These are phyloP conservation scores for Actinia tenebrosa DNA, from an alignment of 64 coral and sea anemone genomes.

Conservation along the genomic window DNA sequence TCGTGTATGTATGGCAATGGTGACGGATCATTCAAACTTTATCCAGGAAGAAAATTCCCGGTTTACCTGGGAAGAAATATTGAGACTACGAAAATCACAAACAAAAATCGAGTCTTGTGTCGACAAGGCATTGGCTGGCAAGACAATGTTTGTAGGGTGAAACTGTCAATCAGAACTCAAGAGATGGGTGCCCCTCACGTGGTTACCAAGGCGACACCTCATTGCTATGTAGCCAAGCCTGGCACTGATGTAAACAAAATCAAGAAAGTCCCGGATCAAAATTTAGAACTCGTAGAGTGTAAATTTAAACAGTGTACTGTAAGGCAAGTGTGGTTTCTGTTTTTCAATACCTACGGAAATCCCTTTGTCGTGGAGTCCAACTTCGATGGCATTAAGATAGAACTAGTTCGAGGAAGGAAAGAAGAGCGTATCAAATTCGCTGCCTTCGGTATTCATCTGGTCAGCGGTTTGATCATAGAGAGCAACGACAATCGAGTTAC, in stretches of 20 bases:
- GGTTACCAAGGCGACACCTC: slow-evolving; percentile 31
- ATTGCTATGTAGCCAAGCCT: slow-evolving; percentile 61
- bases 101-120: slow-evolving; percentile 43
- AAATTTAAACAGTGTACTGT: slow-evolving; percentile 72
- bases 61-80: slow-evolving; percentile 64
- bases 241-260: slow-evolving; percentile 21
- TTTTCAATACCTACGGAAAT: slow-evolving; percentile 56
- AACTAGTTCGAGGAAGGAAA: slow-evolving; percentile 35
- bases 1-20: slow-evolving; percentile 80
- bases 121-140: slow-evolving; percentile 43
- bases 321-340: slow-evolving; percentile 85
- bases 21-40: slow-evolving; percentile 43
- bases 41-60: slow-evolving; percentile 38
- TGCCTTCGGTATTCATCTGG: slow-evolving; percentile 72
- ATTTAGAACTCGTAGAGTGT: slow-evolving; percentile 54
- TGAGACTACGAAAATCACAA: slow-evolving; percentile 22
- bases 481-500: slow-evolving; percentile 22
- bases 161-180: background rate
- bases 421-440: slow-evolving; percentile 52
- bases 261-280: slow-evolving; percentile 14
- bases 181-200: background rate
- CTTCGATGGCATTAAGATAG: slow-evolving; percentile 45
- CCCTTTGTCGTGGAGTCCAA: slow-evolving; percentile 62
- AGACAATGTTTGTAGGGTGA: slow-evolving; percentile 46
- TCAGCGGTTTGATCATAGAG: slow-evolving; percentile 36